A percentile compares a stretch with the other conserved stretches of the same genome.
Evolutionary conservation across 2,113 vertebrate genomes (phyloP).

Genomic region (Rostratula benghalensis): DNA sequence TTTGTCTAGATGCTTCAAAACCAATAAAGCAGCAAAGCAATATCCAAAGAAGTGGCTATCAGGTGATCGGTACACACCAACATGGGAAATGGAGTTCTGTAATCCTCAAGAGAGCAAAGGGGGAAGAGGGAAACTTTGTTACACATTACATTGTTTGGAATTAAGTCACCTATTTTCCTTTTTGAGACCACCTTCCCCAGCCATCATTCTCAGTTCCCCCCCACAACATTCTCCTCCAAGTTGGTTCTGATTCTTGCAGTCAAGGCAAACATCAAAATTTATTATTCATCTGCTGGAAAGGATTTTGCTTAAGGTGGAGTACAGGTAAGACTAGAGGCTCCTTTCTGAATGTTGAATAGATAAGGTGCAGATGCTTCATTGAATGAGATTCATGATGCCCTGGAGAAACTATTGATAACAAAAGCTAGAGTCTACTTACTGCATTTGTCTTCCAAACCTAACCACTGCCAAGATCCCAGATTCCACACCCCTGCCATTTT

Average conservation of each 20-base stretch:
- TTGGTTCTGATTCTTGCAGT: neutral
- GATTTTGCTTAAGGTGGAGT: neutral
- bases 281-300: neutral
- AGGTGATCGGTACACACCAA: neutral
- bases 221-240: neutral
- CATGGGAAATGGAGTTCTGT: neutral
- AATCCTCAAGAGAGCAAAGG: neutral
- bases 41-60: neutral
- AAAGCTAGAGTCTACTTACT: neutral
- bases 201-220: neutral
- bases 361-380: neutral
- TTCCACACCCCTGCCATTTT: neutral
- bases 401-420: neutral
- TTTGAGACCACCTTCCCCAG: neutral
- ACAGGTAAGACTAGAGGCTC: neutral
- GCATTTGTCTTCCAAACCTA: neutral
- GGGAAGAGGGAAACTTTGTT: neutral
- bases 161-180: neutral
- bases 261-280: neutral
- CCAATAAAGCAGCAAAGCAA: neutral
- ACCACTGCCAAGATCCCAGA: neutral
- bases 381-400: neutral
- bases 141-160: neutral
- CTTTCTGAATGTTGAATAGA: neutral
- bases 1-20: neutral